Conservation (phyloP, 2,888 invertebrate species). For the Noctua janthina region DNA sequence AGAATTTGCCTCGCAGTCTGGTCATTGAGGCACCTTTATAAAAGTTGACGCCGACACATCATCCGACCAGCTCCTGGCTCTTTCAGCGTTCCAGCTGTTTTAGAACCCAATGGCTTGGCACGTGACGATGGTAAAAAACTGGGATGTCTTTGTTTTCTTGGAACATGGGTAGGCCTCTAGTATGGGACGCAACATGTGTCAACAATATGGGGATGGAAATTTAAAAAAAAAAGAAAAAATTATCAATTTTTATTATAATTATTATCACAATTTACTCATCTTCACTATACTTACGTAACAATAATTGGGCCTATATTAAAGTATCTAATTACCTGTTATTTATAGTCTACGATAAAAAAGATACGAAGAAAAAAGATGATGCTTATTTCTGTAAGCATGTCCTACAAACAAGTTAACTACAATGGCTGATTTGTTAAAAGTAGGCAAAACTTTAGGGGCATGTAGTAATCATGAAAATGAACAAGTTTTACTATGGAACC, state of each 20-base stretch:
- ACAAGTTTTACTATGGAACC: background rate
- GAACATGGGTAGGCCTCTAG: background rate
- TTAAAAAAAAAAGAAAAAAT: background rate
- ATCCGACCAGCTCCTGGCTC: background rate
- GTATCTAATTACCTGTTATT: background rate
- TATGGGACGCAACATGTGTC: background rate
- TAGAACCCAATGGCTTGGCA: background rate
- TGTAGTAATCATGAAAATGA: background rate
- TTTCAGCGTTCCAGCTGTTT: background rate
- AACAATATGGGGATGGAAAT: background rate
- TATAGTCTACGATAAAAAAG: background rate
- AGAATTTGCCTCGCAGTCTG: background rate
- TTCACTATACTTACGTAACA: background rate
- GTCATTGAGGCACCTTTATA: background rate
- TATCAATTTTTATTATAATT: background rate
- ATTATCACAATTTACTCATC: constrained; percentile 36
- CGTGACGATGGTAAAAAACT: background rate
- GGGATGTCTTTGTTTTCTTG: no score
- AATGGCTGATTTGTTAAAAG: background rate
- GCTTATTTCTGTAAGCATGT: background rate
- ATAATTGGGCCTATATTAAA: background rate
- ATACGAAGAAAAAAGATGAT: no score
- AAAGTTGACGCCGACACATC: background rate
- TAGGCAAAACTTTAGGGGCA: background rate
- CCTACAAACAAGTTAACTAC: background rate